These are phyloP conservation scores for Rattus rattus DNA, from an alignment of 2,113 vertebrate species.

Conservation along the genomic window DNA sequence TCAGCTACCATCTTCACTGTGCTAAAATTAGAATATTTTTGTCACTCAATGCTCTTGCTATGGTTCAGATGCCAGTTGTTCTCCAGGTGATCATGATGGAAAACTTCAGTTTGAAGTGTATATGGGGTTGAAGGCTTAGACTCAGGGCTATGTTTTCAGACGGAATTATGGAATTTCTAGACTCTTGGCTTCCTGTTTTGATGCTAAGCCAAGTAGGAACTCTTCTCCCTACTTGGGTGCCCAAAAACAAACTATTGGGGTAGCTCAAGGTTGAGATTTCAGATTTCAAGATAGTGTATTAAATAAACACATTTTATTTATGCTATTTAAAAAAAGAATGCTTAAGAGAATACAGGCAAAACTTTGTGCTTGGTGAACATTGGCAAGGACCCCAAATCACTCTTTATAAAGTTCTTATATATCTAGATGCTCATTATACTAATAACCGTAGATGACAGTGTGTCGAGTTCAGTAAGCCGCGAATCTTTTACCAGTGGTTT, in stretches of 20 bases:
- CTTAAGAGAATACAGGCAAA: background rate
- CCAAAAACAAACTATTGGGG: too few species aligned
- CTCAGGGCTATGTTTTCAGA: too few species aligned
- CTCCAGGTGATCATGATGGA: too few species aligned
- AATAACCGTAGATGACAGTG: background rate
- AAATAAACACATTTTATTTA: background rate
- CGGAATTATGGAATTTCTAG: background rate
- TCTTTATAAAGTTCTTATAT: background rate
- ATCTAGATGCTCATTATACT: background rate
- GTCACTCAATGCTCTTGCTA: background rate
- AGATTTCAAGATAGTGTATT: background rate
- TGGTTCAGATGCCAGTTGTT: background rate
- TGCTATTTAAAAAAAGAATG: too few species aligned
- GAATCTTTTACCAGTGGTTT: background rate
- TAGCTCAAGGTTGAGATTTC: background rate
- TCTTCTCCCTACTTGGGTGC: background rate
- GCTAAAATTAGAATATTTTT: background rate
- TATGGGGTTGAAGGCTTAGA: too few species aligned
- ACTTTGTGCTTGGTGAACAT: rapidly evolving
- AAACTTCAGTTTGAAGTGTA: background rate
- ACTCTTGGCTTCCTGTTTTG: background rate
- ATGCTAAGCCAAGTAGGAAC: background rate
- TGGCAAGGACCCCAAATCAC: background rate
- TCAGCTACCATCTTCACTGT: background rate
- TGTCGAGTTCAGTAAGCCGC: background rate